Conservation (phyloP, 2,888 invertebrate genomes). For the Scaptomyza reducta region DNA sequence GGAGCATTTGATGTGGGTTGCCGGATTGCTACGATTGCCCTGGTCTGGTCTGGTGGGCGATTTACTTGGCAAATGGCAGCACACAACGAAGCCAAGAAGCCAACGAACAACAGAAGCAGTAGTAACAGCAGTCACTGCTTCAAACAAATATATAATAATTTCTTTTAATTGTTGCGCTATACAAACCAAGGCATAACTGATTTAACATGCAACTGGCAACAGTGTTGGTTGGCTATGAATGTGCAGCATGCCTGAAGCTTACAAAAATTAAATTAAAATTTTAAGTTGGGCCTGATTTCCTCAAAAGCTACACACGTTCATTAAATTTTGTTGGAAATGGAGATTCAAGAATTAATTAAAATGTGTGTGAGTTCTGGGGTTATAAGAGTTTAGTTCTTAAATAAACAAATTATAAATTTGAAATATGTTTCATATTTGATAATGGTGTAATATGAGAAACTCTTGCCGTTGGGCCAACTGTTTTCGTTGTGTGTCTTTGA, state of each 20-base stretch:
- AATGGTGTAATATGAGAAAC: neutral
- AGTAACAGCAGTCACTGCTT: slow-evolving; percentile 40
- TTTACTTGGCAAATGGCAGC: slow-evolving; percentile 43
- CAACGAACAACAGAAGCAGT: slow-evolving; percentile 38
- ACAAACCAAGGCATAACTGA: slow-evolving; percentile 3
- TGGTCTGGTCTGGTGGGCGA: slow-evolving; percentile 53
- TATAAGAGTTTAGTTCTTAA: no score
- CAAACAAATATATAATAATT: slow-evolving; percentile 76
- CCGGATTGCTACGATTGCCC: slow-evolving; percentile 18
- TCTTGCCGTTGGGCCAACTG: no score
- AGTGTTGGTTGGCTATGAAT: neutral
- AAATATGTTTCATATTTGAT: neutral
- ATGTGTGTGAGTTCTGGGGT: neutral
- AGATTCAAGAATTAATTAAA: slow-evolving; percentile 6
- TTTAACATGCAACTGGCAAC: slow-evolving; percentile 10
- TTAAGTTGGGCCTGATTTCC: neutral
- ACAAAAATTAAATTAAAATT: no score
- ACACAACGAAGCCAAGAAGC: slow-evolving; percentile 51
- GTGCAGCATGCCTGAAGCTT: neutral
- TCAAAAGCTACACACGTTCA: neutral
- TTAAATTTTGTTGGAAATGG: neutral
- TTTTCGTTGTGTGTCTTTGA: no score
- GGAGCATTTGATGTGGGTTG: slow-evolving; percentile 66
- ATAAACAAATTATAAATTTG: neutral
- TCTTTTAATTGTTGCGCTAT: slow-evolving; percentile 70